These are phyloP conservation scores for Antigone vipio DNA, from an alignment of 2,113 vertebrate genomes.

Conservation along the genomic window DNA sequence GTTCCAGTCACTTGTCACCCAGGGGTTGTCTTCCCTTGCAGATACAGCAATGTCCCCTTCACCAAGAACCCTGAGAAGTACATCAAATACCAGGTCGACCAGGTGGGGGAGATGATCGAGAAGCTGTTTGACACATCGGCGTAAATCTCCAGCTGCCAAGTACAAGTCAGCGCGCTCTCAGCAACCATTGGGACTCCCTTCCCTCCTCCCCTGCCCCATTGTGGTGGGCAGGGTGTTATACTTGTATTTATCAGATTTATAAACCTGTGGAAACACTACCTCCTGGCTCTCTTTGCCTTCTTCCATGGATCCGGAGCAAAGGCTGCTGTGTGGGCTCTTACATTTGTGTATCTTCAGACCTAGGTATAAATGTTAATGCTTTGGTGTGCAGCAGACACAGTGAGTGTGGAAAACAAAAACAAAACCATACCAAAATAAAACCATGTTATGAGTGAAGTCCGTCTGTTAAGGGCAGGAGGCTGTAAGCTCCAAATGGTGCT, in stretches of 20 bases:
- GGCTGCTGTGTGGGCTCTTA: neutral
- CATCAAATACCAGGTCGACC: constrained; percentile 90
- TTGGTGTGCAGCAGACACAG: neutral
- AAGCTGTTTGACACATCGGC: constrained; percentile 96
- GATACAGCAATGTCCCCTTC: constrained; percentile 89
- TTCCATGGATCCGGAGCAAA: neutral
- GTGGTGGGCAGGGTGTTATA: constrained; percentile 31
- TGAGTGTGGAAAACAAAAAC: neutral
- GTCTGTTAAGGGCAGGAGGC: neutral
- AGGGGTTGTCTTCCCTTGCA: constrained; percentile 44
- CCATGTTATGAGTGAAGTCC: neutral
- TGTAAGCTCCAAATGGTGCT: neutral
- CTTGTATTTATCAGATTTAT: constrained; percentile 65
- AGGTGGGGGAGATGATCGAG: constrained; percentile 96
- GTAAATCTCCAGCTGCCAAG: constrained; percentile 54
- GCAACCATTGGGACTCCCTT: neutral
- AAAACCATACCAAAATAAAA: no score
- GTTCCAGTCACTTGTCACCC: neutral
- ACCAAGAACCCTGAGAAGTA: constrained; percentile 98
- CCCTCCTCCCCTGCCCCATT: constrained; percentile 18
- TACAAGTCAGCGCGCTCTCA: neutral
- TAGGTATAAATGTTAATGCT: neutral
- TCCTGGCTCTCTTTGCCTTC: neutral
- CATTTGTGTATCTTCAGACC: neutral
- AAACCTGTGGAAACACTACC: constrained; percentile 53